Base-by-base conservation (phyloP, 2,888 invertebrate species). In the Carabus problematicus region DNA sequence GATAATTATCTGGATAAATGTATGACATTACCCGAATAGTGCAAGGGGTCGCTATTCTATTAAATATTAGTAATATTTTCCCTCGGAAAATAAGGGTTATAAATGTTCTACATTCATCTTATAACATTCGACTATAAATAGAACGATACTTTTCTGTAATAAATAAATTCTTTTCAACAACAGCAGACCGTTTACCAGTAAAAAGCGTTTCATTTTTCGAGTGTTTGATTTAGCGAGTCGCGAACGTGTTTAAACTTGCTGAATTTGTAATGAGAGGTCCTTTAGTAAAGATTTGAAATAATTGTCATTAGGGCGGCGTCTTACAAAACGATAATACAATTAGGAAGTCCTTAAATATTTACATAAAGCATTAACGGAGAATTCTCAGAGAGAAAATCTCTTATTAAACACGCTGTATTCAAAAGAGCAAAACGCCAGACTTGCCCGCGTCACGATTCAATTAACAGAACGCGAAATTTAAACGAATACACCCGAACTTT, bases 251-350 rank as follows among this genome's bases (percentile, higher is more conserved):
- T 43, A n/a, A 39, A 43, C 54, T 19, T 55, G 16, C 39, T 66
- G 58, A 47, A 66, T 58, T 49, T 29, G 14, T 66, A 66, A 66
- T 66, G 66, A 66, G 66, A 14, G 39, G 42, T 16, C 41, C 14
- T 39, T 55, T 64, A 8, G 43, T 55, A 64, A 55, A 64, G 64
- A 64, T 64, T 64, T 64, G 43, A 67, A 67, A 67, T 67, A 67
- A 67, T 67, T 67, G 67, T 67, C 67, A 67, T 67, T 67, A 67
- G 60, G n/a, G 52, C 54, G 43, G 19, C 42, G 52, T n/a, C 60
- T 59, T 66, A 66, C 66, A 52, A 60, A n/a, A n/a, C 60, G 60
- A 67, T 67, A 67, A 67, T 67, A 60, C 67, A 67, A 67, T 67
- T 60, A 67, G 52, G 54, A 60, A 47, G 52, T 67, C 54, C 60